Evolutionary conservation across 2,888 invertebrate species (phyloP), one percentile per base, ranked within the genome.

Genomic region (Lasioglossum morio): DNA sequence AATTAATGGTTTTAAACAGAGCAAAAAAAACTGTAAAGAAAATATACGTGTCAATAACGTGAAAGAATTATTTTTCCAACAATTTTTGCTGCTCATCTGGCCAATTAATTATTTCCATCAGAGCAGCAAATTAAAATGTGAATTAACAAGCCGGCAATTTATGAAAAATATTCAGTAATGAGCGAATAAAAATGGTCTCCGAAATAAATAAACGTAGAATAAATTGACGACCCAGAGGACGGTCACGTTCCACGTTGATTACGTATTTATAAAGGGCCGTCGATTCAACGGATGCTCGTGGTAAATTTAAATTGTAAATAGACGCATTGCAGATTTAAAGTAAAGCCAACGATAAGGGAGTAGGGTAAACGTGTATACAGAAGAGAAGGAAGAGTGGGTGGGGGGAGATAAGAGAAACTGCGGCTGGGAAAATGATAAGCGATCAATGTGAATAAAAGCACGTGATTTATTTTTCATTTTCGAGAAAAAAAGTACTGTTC

Each of bases 261-360:
- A 81, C 16, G 74, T 79, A 85, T 86, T 88, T 84, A 82, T 84
- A 86, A 82, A 85, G 66, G 78, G 63, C 72, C 82, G 76, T 43
- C 84, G 74, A 83, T 83, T 63, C 84, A 73, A 46, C 75, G 81
- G 76, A 77, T 81, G 74, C 53, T 79, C 75, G 76, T 34, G 72
- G n/a, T 70, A 73, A 74, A 88, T 88, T 87, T 89, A 72, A 87
- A 84, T 87, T 85, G 83, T 87, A 88, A 87, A 85, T 79, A 72
- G 53, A 60, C 37, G 76, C 80, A 77, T 87, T 74, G 81, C 73
- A 79, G 82, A 77, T 84, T 85, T 85, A 30, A 73, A 63, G 60
- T 79, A 48, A 80, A 83, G 30, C 30, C 76, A 40, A 14, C 70
- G 77, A 72, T 74, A 57, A 79, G 19, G 40, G 53, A n/a, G n/a